Evolutionary conservation across 2,888 invertebrate genomes (phyloP).

Genomic region (Acanthoscelides obtectus): DNA sequence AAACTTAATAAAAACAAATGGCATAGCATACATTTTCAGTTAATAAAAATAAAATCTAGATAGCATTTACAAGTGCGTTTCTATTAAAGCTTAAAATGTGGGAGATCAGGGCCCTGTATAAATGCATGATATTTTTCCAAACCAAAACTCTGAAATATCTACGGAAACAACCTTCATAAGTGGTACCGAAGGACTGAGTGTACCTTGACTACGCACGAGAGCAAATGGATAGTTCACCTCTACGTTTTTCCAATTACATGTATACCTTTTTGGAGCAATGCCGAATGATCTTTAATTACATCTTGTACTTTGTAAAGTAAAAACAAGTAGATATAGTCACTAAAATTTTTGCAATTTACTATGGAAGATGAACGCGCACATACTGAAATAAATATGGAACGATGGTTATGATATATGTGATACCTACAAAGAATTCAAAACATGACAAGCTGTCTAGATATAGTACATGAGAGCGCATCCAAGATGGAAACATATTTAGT

Average conservation of each 20-base stretch:
- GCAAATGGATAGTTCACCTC: not conserved
- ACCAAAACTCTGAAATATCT: too few species aligned
- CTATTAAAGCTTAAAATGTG: too few species aligned
- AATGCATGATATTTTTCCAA: too few species aligned
- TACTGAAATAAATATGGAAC: not conserved
- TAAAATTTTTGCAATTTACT: not conserved
- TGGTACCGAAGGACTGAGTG: too few species aligned
- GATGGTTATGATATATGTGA: not conserved
- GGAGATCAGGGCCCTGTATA: too few species aligned
- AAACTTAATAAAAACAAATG: too few species aligned
- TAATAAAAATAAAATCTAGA: too few species aligned
- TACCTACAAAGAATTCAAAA: not conserved
- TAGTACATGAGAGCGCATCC: not conserved
- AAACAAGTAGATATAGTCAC: not conserved
- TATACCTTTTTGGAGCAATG: not conserved
- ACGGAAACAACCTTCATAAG: too few species aligned
- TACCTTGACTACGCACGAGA: too few species aligned
- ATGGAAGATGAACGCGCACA: not conserved
- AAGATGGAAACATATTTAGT: not conserved
- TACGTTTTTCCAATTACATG: not conserved
- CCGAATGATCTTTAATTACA: not conserved
- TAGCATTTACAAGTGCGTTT: too few species aligned
- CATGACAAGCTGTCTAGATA: not conserved
- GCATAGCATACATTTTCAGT: too few species aligned
- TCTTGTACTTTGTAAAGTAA: not conserved